A percentile compares a stretch with the other conserved stretches of the same genome.
phyloP scores from a whole-genome alignment of 2,888 invertebrate genomes.

The Pteria penguin region DNA sequence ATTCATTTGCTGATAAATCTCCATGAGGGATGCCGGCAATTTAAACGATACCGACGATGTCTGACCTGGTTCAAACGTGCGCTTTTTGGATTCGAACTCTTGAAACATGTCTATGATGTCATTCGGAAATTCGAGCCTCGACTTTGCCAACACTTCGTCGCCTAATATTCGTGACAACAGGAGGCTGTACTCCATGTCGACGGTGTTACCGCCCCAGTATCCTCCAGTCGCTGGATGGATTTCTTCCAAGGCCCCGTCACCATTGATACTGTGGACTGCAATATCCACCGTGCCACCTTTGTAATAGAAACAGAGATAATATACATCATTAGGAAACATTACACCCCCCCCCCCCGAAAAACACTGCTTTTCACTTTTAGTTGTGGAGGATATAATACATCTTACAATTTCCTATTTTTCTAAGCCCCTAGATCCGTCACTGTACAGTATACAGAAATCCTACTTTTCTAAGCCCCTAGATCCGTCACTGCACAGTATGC shows the following conservation, averaged over 20 bases:
- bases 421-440: too few relatives aligned
- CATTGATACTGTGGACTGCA: conserved; percentile 28
- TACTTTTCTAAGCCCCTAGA: too few relatives aligned
- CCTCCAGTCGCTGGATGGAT: conserved; percentile 35
- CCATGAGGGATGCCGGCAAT: conserved; percentile 27
- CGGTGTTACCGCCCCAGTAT: conserved; percentile 39
- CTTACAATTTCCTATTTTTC: too few relatives aligned
- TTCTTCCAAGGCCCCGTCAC: conserved; percentile 31
- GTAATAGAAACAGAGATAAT: neutral
- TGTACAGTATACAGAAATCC: too few relatives aligned
- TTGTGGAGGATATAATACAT: too few relatives aligned
- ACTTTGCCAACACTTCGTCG: conserved; percentile 3
- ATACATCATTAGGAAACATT: neutral
- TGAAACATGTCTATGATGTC: conserved; percentile 36
- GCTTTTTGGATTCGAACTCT: conserved; percentile 44
- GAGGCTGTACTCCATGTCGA: conserved; percentile 29
- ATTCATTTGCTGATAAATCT: conserved; percentile 12
- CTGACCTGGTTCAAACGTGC: conserved; percentile 31
- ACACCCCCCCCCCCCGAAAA: neutral
- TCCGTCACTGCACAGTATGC: too few relatives aligned
- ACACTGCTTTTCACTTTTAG: too few relatives aligned
- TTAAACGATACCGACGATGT: conserved; percentile 18
- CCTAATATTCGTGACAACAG: conserved; percentile 25
- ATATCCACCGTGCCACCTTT: conserved; percentile 42
- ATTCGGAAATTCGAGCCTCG: conserved; percentile 19